Evolutionary conservation across 2,888 invertebrate genomes (phyloP).

Genomic region (Dolomedes plantarius): DNA sequence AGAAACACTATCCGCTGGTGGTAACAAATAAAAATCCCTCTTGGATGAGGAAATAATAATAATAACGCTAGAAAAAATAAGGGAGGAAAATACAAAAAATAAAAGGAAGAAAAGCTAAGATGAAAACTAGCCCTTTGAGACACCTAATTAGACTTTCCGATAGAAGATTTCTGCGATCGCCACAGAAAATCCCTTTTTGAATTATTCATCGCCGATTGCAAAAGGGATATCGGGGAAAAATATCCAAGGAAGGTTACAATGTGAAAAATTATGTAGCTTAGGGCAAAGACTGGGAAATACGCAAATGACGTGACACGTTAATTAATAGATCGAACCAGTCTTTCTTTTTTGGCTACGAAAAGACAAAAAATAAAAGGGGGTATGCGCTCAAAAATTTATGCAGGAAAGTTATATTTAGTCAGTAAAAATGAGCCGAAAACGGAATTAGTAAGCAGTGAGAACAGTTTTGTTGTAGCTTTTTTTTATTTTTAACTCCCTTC

Average conservation of each 20-base stretch:
- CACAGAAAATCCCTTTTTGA: slow-evolving; percentile 52
- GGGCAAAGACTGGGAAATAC: slow-evolving; percentile 27
- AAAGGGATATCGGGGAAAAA: slow-evolving; percentile 12
- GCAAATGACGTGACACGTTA: slow-evolving; percentile 58
- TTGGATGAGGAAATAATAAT: background rate
- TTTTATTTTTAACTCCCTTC: background rate
- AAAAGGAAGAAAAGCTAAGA: slow-evolving; percentile 10
- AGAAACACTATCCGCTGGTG: background rate
- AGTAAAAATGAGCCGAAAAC: background rate
- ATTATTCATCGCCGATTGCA: slow-evolving; percentile 54
- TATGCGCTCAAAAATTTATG: background rate
- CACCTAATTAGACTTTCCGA: slow-evolving; percentile 69
- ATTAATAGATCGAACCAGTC: slow-evolving; percentile 54
- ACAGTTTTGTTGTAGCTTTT: background rate
- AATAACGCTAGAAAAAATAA: too few relatives aligned
- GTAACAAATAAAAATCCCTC: background rate
- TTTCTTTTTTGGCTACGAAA: slow-evolving; percentile 10
- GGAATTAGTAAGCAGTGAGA: background rate
- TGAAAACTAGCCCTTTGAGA: slow-evolving; percentile 11
- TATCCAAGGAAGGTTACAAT: slow-evolving; percentile 16
- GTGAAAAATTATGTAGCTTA: slow-evolving; percentile 56
- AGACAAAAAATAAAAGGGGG: background rate
- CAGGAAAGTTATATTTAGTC: background rate
- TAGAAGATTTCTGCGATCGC: slow-evolving; percentile 27
- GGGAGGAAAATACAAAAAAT: too few relatives aligned